Evolutionary conservation across 2,888 invertebrate species (phyloP).

Genomic region (Megalurothrips usitatus): DNA sequence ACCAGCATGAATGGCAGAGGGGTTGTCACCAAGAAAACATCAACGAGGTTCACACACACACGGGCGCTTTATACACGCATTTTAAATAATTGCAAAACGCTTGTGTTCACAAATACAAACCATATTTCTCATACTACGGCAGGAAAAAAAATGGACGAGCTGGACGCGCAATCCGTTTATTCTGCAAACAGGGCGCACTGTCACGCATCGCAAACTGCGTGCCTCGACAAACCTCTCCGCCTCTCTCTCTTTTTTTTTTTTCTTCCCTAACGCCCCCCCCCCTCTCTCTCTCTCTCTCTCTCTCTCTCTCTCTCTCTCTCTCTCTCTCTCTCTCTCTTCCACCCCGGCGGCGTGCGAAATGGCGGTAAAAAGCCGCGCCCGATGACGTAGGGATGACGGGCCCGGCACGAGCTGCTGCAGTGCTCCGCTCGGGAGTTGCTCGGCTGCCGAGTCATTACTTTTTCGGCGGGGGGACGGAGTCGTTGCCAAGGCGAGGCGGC

Average conservation of each 20-base stretch:
- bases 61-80: too few species aligned
- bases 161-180: too few species aligned
- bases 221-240: background rate
- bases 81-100: too few species aligned
- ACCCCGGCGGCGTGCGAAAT: background rate
- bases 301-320: constrained; percentile 12
- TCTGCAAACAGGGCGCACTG: too few species aligned
- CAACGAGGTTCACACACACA: too few species aligned
- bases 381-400: background rate
- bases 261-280: background rate
- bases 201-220: too few species aligned
- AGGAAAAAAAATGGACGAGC: too few species aligned
- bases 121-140: too few species aligned
- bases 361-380: background rate
- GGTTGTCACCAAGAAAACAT: too few species aligned
- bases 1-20: too few species aligned
- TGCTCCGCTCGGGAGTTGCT: background rate
- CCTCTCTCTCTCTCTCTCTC: constrained; percentile 19
- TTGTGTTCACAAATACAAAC: too few species aligned
- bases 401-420: background rate
- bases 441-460: background rate
- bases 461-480: background rate
- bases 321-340: constrained; percentile 15
- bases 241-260: background rate
- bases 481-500: too few species aligned